Conservation (phyloP, 2,113 vertebrate species). For the Tyto alba region DNA sequence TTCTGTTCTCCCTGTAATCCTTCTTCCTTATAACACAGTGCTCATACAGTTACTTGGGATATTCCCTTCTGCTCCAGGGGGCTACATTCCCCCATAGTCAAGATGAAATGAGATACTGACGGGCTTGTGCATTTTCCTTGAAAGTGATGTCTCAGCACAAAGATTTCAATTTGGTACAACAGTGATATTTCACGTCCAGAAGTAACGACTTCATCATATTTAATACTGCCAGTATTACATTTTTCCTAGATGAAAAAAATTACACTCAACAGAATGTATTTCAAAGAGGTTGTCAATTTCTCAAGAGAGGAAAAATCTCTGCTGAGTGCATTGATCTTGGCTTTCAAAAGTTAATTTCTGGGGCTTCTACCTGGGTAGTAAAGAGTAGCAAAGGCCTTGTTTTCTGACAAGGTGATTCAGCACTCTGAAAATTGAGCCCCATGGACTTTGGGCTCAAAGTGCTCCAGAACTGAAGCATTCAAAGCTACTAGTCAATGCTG, state of each 20-base stretch:
- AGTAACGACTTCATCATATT: not conserved
- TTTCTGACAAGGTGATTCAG: not conserved
- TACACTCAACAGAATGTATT: not conserved
- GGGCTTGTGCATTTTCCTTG: not conserved
- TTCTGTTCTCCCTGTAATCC: not conserved
- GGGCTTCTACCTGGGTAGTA: not conserved
- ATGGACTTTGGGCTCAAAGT: not conserved
- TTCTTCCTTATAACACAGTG: accelerated
- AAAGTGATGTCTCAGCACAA: not conserved
- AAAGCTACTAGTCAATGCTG: not conserved
- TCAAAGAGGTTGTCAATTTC: not conserved
- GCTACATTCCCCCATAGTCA: not conserved
- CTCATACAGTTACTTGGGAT: not conserved
- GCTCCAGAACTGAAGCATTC: not conserved
- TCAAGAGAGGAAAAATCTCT: not conserved
- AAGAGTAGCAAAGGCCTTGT: not conserved
- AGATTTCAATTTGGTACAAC: not conserved
- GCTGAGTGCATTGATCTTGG: not conserved
- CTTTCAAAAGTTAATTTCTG: not conserved
- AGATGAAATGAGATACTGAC: not conserved
- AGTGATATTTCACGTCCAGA: not conserved
- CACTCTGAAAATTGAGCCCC: not conserved
- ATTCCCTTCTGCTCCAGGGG: not conserved
- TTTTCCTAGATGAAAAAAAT: not conserved
- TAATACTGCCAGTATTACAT: not conserved